Conservation (phyloP, 2,797 vertebrate genomes). For the Sebastes glaucus region DNA sequence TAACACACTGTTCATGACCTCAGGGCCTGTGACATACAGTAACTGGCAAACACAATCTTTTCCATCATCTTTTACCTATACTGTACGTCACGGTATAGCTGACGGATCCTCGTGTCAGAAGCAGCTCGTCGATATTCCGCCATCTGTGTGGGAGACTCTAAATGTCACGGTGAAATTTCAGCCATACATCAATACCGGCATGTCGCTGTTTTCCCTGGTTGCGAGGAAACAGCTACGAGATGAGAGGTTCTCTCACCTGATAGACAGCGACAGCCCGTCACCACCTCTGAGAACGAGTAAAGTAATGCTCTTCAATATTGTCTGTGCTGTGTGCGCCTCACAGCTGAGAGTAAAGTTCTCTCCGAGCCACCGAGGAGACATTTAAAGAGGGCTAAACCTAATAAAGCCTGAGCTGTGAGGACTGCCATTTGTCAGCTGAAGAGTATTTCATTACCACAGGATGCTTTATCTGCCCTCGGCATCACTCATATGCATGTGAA, state of each 20-base stretch:
- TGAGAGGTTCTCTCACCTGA: conserved; percentile 1
- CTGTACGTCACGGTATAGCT: neutral
- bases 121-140: conserved; percentile 22
- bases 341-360: conserved; percentile 22
- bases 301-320: conserved; percentile 20
- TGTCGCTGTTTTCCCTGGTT: neutral
- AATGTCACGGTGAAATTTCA: conserved; percentile 49
- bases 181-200: conserved; percentile 28
- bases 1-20: neutral
- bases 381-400: conserved; percentile 56
- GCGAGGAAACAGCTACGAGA: neutral
- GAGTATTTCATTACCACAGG: conserved; percentile 64
- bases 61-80: conserved; percentile 21
- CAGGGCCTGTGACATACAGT: neutral
- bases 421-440: conserved; percentile 50
- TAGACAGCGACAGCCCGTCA: neutral
- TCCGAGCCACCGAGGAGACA: conserved; percentile 34
- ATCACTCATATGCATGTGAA: conserved; percentile 48
- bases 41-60: conserved; percentile 29
- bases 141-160: conserved; percentile 17
- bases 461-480: conserved; percentile 39
- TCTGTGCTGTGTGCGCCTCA: neutral
- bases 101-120: conserved; percentile 20
- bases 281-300: neutral
- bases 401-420: conserved; percentile 48